Conservation (phyloP, 1,140 invertebrate genomes). For the Ladona fulva region DNA sequence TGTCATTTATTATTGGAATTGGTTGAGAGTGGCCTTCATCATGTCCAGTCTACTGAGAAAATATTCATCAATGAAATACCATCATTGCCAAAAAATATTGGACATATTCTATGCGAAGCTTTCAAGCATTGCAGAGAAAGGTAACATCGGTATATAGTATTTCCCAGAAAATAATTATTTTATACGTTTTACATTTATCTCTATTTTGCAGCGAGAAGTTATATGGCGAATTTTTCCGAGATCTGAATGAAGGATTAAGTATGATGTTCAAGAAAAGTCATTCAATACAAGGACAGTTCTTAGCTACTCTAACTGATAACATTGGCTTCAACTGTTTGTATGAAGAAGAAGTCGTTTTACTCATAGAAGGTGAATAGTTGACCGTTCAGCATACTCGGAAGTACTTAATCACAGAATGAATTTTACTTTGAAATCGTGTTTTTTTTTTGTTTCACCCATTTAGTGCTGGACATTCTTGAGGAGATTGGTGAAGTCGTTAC, state of each 20-base stretch:
- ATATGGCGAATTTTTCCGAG: constrained; percentile 15
- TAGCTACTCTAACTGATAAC: constrained; percentile 12
- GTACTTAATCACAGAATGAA: too few relatives aligned
- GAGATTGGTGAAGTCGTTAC: constrained; percentile 14
- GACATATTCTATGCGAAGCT: not conserved
- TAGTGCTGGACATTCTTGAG: constrained; percentile 13
- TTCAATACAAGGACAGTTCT: constrained; percentile 14
- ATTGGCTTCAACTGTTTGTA: constrained; percentile 12
- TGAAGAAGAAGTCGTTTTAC: constrained; percentile 2
- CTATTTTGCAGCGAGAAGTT: constrained; percentile 12
- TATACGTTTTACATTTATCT: not conserved
- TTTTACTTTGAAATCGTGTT: too few relatives aligned
- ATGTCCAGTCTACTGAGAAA: not conserved
- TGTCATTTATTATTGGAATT: constrained; percentile 2
- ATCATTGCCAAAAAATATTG: constrained; percentile 8
- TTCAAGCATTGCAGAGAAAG: constrained; percentile 18
- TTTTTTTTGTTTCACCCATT: not conserved
- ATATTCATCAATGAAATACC: constrained; percentile 13
- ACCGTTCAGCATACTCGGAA: too few relatives aligned
- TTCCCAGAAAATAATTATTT: not conserved
- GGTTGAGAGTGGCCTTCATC: not conserved
- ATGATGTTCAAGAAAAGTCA: constrained; percentile 16
- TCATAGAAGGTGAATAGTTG: constrained; percentile 3
- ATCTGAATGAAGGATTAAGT: not conserved
- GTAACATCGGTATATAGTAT: not conserved